These are phyloP conservation scores for Cossypha polioptera DNA, from an alignment of 2,797 vertebrate species.

Conservation along the genomic window DNA sequence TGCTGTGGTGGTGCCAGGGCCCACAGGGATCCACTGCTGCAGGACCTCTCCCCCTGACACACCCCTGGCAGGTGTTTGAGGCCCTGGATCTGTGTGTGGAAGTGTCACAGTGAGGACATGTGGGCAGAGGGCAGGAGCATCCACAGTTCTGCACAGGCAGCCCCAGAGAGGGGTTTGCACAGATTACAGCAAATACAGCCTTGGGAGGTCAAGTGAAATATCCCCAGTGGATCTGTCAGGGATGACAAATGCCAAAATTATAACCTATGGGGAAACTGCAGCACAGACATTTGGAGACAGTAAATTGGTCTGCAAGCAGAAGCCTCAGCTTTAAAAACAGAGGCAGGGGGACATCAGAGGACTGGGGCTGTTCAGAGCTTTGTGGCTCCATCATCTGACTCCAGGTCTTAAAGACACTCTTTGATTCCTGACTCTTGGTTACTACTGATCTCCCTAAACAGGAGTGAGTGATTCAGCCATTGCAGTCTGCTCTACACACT, in stretches of 20 bases:
- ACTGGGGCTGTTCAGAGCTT: not conserved
- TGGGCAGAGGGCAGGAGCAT: not conserved
- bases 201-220: not conserved
- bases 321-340: not conserved
- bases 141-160: not conserved
- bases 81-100: not conserved
- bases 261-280: not conserved
- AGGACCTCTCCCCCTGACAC: not conserved
- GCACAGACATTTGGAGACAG: not conserved
- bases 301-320: not conserved
- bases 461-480: not conserved
- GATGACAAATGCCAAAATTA: not conserved
- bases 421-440: not conserved
- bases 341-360: not conserved
- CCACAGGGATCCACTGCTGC: not conserved
- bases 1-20: not conserved
- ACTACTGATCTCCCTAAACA: not conserved
- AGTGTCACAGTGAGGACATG: accelerated
- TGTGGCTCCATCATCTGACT: not conserved
- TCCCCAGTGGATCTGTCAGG: not conserved
- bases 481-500: not conserved
- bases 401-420: not conserved
- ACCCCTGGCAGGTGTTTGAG: not conserved
- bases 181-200: not conserved
- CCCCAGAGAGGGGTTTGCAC: not conserved